phyloP scores from a whole-genome alignment of 1,140 invertebrate genomes.

The Bombus confusus region DNA sequence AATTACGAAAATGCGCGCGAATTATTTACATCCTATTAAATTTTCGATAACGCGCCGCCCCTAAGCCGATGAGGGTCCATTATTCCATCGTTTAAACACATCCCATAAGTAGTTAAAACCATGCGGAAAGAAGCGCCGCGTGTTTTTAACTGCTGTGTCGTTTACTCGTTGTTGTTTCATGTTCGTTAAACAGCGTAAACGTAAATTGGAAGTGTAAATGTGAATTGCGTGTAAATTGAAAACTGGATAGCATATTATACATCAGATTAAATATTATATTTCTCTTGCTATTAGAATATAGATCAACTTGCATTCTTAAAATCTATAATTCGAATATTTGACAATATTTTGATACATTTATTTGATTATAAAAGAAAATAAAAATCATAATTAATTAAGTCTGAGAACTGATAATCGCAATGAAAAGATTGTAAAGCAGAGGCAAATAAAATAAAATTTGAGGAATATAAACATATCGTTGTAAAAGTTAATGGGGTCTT shows the following conservation, averaged over 20 bases:
- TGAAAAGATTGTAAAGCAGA: not conserved
- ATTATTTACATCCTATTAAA: slow-evolving; percentile 50
- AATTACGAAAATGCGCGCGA: slow-evolving; percentile 40
- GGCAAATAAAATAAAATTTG: not conserved
- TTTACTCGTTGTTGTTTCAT: not conserved
- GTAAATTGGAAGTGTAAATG: slow-evolving; percentile 18
- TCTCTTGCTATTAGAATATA: not conserved
- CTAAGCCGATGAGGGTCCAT: slow-evolving; percentile 30
- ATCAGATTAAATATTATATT: no score
- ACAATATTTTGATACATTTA: not conserved
- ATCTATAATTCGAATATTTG: no score
- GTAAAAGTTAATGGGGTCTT: not conserved
- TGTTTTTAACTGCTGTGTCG: slow-evolving; percentile 5
- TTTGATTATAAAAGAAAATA: not conserved
- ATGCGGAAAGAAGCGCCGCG: not conserved
- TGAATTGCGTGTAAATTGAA: not conserved
- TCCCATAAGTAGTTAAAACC: not conserved
- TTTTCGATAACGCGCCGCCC: slow-evolving; percentile 11
- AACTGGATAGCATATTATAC: not conserved
- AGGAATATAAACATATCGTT: not conserved
- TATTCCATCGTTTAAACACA: slow-evolving; percentile 38
- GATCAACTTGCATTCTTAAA: not conserved
- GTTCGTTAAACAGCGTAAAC: slow-evolving; percentile 15
- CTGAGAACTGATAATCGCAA: not conserved
- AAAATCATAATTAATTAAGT: not conserved